phyloP scores from a whole-genome alignment of 2,888 invertebrate genomes.

The Apoda limacodes region DNA sequence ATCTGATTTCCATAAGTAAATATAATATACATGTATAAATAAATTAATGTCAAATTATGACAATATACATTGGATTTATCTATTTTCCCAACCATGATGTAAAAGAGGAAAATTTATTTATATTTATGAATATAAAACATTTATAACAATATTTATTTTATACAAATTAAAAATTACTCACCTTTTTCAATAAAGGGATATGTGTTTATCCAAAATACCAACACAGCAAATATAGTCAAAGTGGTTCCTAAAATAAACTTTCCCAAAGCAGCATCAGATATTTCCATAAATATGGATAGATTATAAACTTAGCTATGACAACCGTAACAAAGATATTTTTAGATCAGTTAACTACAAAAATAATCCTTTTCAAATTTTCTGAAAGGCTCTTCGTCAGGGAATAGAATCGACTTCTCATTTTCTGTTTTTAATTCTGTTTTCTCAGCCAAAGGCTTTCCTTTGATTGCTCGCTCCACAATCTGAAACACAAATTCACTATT shows the following conservation, averaged over 20 bases:
- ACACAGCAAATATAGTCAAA: constrained; percentile 62
- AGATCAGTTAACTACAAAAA: constrained; percentile 53
- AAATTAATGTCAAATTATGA: too few species aligned
- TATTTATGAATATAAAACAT: too few species aligned
- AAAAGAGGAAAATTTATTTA: too few species aligned
- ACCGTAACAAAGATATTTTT: constrained; percentile 1
- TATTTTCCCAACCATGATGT: too few species aligned
- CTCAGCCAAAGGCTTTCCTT: constrained; percentile 53
- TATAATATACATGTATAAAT: too few species aligned
- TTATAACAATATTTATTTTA: too few species aligned
- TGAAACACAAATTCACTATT: too few species aligned
- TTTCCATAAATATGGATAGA: constrained; percentile 51
- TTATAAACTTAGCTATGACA: constrained; percentile 1
- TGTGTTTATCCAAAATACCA: constrained; percentile 75
- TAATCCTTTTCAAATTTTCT: constrained; percentile 75
- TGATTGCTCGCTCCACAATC: constrained; percentile 70
- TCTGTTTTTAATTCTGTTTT: constrained; percentile 44
- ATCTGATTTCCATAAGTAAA: too few species aligned
- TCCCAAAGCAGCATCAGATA: constrained; percentile 69
- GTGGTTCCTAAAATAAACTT: constrained; percentile 67
- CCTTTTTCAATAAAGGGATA: constrained; percentile 77
- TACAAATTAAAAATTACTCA: constrained; percentile 24
- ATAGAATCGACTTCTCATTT: constrained; percentile 68
- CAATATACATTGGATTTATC: too few species aligned
- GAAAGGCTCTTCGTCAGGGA: constrained; percentile 77